Conservation (phyloP, 1,140 invertebrate species). For the Caerostris darwini region DNA sequence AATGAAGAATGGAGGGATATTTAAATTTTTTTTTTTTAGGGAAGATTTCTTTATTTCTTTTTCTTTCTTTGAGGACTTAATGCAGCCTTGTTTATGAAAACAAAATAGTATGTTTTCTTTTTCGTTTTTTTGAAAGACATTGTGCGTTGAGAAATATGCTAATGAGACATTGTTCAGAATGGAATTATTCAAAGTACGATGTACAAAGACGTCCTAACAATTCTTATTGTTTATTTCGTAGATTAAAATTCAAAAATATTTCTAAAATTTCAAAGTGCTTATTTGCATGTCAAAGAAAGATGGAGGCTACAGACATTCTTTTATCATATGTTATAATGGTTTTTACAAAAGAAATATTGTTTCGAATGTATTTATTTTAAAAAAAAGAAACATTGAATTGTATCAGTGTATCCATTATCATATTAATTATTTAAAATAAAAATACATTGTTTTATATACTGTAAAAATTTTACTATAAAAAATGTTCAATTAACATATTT, state of each 20-base stretch:
- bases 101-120: not conserved
- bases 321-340: no score
- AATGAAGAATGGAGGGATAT: slow-evolving; percentile 9
- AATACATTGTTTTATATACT: no score
- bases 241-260: not conserved
- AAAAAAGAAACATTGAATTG: no score
- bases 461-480: no score
- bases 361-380: no score
- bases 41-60: not conserved
- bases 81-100: slow-evolving; percentile 7
- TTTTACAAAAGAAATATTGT: no score
- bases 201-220: not conserved
- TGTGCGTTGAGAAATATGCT: not conserved
- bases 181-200: not conserved
- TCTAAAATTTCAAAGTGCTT: not conserved
- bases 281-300: slow-evolving; percentile 20
- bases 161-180: not conserved
- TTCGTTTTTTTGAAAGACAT: not conserved
- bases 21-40: not conserved
- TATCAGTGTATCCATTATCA: no score
- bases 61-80: not conserved
- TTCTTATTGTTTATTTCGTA: not conserved
- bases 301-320: no score
- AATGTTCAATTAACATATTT: no score
- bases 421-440: no score